Percentiles rank a stretch among this genome's conserved stretches.
phyloP scores from a whole-genome alignment of 2,888 invertebrate species.

The Sesia apiformis region DNA sequence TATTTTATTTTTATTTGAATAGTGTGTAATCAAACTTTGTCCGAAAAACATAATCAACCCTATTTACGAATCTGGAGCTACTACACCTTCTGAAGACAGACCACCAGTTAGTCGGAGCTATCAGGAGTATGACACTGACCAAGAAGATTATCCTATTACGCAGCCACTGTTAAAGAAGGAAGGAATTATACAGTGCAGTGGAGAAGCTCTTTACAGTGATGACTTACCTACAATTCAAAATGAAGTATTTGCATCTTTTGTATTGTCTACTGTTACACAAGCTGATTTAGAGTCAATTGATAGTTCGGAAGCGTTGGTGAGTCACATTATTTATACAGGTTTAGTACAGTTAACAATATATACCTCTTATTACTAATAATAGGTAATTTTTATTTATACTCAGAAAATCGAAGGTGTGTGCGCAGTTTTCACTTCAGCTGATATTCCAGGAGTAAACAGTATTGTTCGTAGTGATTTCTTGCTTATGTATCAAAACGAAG shows the following conservation, averaged over 20 bases:
- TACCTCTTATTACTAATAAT: too few species aligned
- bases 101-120: constrained; percentile 32
- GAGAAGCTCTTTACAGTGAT: constrained; percentile 79
- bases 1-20: neutral
- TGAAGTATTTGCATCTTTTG: constrained; percentile 80
- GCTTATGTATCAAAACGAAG: constrained; percentile 24
- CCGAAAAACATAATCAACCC: constrained; percentile 52
- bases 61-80: constrained; percentile 57
- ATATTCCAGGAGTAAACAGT: constrained; percentile 79
- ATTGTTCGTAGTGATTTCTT: constrained; percentile 41
- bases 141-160: constrained; percentile 28
- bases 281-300: constrained; percentile 76
- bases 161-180: constrained; percentile 32
- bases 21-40: constrained; percentile 67
- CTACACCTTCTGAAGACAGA: constrained; percentile 25
- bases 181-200: constrained; percentile 74
- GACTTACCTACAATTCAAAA: constrained; percentile 73
- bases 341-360: neutral
- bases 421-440: constrained; percentile 74
- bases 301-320: constrained; percentile 75
- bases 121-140: constrained; percentile 33
- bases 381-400: constrained; percentile 11
- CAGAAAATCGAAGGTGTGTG: constrained; percentile 77
- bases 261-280: constrained; percentile 69
- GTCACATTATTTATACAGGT: constrained; percentile 4